Evolutionary conservation across 2,113 vertebrate species (phyloP).

Genomic region (Ceyx melanurus): DNA sequence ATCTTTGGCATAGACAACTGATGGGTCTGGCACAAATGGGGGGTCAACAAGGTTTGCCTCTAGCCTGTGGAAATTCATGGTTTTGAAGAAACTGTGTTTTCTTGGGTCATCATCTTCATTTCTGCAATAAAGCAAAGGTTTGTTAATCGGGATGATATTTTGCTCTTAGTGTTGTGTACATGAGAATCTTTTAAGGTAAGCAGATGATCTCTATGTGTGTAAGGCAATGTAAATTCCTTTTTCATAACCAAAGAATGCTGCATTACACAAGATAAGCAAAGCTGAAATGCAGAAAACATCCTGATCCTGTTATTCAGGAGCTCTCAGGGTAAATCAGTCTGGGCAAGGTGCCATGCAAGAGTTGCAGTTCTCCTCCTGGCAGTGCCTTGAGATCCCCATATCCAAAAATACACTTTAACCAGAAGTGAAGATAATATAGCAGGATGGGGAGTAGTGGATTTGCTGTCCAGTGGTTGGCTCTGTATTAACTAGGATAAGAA

Average conservation of each 20-base stretch:
- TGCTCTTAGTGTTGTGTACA: background rate
- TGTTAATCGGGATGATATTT: background rate
- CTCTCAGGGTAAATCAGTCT: background rate
- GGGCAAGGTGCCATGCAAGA: background rate
- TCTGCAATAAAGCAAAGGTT: slow-evolving; percentile 72
- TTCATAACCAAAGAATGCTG: background rate
- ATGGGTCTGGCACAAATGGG: slow-evolving; percentile 89
- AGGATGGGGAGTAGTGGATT: background rate
- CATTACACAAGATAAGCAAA: background rate
- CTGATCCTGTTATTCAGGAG: background rate
- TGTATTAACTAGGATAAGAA: background rate
- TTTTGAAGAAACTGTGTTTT: slow-evolving; percentile 89
- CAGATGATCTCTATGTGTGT: no score
- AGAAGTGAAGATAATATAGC: background rate
- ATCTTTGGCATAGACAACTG: slow-evolving; percentile 92
- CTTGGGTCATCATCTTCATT: slow-evolving; percentile 83
- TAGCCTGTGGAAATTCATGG: slow-evolving; percentile 88
- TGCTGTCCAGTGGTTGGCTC: background rate
- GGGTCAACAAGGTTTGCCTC: slow-evolving; percentile 87
- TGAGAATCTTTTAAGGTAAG: background rate
- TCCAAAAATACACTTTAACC: background rate
- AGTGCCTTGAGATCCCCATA: background rate
- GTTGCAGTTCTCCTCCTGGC: background rate
- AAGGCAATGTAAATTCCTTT: background rate
- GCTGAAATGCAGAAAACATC: background rate